Conservation (phyloP, 2,113 vertebrate genomes). For the Zosterops borbonicus region DNA sequence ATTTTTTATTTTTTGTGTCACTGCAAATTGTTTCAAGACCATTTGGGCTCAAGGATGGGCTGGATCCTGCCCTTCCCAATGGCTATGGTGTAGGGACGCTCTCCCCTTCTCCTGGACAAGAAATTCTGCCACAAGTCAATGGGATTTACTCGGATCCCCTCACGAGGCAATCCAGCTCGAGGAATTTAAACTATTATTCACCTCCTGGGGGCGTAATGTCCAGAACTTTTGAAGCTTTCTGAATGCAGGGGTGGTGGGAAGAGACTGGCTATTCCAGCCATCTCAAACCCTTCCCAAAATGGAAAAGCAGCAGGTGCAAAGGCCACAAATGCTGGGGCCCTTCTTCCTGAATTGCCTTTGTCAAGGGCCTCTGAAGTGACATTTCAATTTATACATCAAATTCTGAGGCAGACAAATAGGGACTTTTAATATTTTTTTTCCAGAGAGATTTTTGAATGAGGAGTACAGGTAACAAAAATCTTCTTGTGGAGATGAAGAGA, state of each 20-base stretch:
- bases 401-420: neutral
- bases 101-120: neutral
- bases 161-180: neutral
- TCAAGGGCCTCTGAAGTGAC: neutral
- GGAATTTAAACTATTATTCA: constrained; percentile 34
- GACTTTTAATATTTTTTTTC: neutral
- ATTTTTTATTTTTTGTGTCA: neutral
- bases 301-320: constrained; percentile 43
- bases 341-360: constrained; percentile 29
- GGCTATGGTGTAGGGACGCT: neutral
- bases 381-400: neutral
- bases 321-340: constrained; percentile 35
- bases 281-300: constrained; percentile 51
- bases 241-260: constrained; percentile 28
- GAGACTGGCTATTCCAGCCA: constrained; percentile 44
- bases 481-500: neutral
- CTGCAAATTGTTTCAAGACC: neutral
- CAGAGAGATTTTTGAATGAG: neutral
- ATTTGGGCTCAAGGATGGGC: neutral
- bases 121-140: neutral
- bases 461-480: neutral
- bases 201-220: neutral
- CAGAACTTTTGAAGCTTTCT: neutral
- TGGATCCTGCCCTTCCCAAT: neutral
- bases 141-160: neutral